phyloP scores from a whole-genome alignment of 1,140 invertebrate species.

The Bombus sibiricus region DNA sequence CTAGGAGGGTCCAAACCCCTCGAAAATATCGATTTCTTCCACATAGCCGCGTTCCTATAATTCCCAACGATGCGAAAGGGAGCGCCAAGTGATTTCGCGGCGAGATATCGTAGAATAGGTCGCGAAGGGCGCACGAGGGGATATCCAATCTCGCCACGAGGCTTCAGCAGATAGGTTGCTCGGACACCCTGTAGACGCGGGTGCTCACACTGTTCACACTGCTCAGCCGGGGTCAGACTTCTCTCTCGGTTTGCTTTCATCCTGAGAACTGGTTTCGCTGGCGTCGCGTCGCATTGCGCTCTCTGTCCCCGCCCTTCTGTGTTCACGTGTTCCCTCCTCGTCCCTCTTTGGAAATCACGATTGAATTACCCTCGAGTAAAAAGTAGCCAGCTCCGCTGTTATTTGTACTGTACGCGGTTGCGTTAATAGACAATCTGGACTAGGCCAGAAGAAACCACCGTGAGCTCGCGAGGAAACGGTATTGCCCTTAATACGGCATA shows the following conservation, averaged over 20 bases:
- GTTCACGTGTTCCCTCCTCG: neutral
- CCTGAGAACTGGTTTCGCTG: conserved; percentile 64
- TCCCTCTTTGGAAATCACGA: conserved; percentile 49
- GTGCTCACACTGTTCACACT: conserved; percentile 7
- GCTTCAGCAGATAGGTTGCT: conserved; percentile 28
- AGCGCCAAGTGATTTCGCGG: neutral
- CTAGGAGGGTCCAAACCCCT: neutral
- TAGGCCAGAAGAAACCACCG: conserved; percentile 11
- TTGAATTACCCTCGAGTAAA: conserved; percentile 56
- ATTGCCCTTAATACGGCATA: conserved; percentile 59
- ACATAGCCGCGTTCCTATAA: neutral
- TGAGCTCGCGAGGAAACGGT: conserved; percentile 29
- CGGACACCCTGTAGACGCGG: conserved; percentile 52
- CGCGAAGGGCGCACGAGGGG: neutral
- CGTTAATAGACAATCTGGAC: conserved; percentile 54
- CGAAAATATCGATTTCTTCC: neutral
- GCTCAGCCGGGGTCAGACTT: conserved; percentile 53
- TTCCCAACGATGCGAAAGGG: neutral
- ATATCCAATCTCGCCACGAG: neutral
- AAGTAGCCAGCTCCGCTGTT: neutral
- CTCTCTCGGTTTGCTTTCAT: conserved; percentile 53
- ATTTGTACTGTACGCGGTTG: neutral
- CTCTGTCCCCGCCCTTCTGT: conserved; percentile 26
- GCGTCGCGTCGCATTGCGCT: conserved; percentile 62
- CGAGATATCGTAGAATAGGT: neutral